Conservation (phyloP, 2,888 invertebrate species). For the Ormyrus labotus region DNA sequence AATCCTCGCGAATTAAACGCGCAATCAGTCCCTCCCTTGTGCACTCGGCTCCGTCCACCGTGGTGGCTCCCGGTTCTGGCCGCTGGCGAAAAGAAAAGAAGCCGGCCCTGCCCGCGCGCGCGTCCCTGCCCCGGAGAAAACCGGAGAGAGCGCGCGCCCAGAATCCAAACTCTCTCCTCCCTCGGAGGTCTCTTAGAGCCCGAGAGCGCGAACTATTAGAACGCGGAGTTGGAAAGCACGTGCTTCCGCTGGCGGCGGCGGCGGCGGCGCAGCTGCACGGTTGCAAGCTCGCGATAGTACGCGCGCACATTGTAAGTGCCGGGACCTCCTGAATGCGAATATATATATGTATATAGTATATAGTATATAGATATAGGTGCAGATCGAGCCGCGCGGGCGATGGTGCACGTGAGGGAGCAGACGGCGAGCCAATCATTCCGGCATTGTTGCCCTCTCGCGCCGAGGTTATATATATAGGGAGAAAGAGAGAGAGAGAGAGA, state of each 20-base stretch:
- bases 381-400: too few relatives aligned
- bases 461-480: not conserved
- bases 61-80: not conserved
- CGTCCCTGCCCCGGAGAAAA: too few relatives aligned
- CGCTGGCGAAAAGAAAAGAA: not conserved
- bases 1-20: slow-evolving; percentile 19
- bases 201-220: slow-evolving; percentile 15
- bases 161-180: not conserved
- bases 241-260: slow-evolving; percentile 20
- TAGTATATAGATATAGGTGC: too few relatives aligned
- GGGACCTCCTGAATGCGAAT: slow-evolving; percentile 59
- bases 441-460: slow-evolving; percentile 65
- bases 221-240: slow-evolving; percentile 33
- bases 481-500: not conserved
- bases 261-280: slow-evolving; percentile 55
- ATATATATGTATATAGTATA: too few relatives aligned
- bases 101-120: too few relatives aligned
- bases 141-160: not conserved
- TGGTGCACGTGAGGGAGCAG: slow-evolving; percentile 60
- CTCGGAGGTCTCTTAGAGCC: not conserved
- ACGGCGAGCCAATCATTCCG: slow-evolving; percentile 70
- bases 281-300: slow-evolving; percentile 65
- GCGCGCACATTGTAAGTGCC: slow-evolving; percentile 65
- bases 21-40: slow-evolving; percentile 20
- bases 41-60: not conserved